Base-by-base conservation (phyloP, 2,888 invertebrate genomes). In the Pomacea canaliculata region DNA sequence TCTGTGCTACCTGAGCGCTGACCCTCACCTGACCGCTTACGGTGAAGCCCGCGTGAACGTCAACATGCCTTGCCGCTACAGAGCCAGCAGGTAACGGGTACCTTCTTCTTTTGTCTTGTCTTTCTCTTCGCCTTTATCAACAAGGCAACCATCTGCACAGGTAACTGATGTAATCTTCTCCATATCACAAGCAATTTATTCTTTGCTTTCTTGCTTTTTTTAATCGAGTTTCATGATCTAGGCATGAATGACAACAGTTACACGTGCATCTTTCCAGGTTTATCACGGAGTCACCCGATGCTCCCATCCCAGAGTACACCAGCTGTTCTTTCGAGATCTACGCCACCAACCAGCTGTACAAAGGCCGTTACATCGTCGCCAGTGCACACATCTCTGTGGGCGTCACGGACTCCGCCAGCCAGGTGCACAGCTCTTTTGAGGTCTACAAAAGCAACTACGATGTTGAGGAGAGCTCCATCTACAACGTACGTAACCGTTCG, bases 321-420 rank as follows among this genome's bases (percentile, higher is more conserved):
- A 56, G 51, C 51, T 74, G 74, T 27, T 16, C 62, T 16, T 27
- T 74, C 23, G 74, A 74, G 37, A 68, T 74, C n/a, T 62, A 16
- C 62, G 74, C 62, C 69, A 74, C 67, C 68, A 74, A 74, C 49
- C 68, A 74, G 23, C 60, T 62, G 16, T 37, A 13, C 46, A n/a
- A 16, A 4, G 74, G 74, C 8, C 46, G 60, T 12, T 74, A 74
- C 62, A 59, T 68, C 46, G 74, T 74, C 37, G 16, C 51, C 13
- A 67, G 74, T 27, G 74, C 68, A 18, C 74, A 69, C 62, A 67
- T 74, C 69, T 67, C 69, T n/a, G 49, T 74, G 19, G 74, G 74
- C n/a, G 13, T 74, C 12, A 46, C 16, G 4, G 74, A 74, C 74
- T 9, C 18, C 9, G 49, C 13, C n/a, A 7, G 8, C 12, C 60